Evolutionary conservation across 2,888 invertebrate genomes (phyloP).

Genomic region (Abrostola triplasia): DNA sequence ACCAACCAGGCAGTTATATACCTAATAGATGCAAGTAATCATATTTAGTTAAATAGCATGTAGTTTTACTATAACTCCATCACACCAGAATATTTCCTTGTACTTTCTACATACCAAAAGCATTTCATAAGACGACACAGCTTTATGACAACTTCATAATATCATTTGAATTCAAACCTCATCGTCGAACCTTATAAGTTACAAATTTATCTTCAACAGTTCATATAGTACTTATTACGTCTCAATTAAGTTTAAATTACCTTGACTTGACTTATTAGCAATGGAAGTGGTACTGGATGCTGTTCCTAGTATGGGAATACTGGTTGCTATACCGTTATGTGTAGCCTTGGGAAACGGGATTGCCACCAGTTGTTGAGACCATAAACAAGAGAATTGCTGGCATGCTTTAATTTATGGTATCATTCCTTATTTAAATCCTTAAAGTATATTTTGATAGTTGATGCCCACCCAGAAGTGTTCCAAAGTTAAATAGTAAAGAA

Average conservation of each 20-base stretch:
- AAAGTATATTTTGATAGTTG: not conserved
- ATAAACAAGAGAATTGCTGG: conserved; percentile 42
- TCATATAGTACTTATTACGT: conserved; percentile 41
- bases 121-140: conserved; percentile 16
- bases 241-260: conserved; percentile 52
- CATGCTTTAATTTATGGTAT: conserved; percentile 27
- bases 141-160: conserved; percentile 16
- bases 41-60: too few species aligned
- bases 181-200: conserved; percentile 21
- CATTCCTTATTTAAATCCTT: conserved; percentile 13
- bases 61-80: not conserved
- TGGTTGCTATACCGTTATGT: conserved; percentile 58
- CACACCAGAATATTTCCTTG: too few species aligned
- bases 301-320: conserved; percentile 58
- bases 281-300: conserved; percentile 51
- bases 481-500: too few species aligned
- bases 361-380: conserved; percentile 29
- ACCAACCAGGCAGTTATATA: too few species aligned
- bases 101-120: not conserved
- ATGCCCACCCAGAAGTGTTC: too few species aligned
- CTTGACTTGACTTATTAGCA: conserved; percentile 42
- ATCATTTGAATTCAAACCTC: conserved; percentile 30
- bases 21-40: too few species aligned
- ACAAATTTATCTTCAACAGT: conserved; percentile 23
- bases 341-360: conserved; percentile 56